These are phyloP conservation scores for Aspiorhynchus laticeps DNA, from an alignment of 2,113 vertebrate species.

Conservation along the genomic window DNA sequence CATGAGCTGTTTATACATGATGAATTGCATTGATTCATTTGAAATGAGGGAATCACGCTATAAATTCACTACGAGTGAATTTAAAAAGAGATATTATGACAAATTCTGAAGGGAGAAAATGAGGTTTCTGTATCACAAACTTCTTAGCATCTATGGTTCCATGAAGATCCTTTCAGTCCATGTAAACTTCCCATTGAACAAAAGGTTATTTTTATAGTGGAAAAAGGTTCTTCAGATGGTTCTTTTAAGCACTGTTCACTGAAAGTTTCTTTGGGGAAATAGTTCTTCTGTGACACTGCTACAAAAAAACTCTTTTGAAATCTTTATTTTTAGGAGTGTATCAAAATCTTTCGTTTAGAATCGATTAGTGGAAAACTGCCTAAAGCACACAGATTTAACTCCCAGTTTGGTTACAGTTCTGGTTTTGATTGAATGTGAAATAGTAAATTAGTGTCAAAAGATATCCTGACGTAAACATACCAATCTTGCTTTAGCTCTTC, in stretches of 20 bases:
- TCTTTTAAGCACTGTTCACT: no score
- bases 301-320: no score
- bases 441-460: not conserved
- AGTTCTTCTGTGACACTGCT: no score
- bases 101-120: not conserved
- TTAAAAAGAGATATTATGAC: not conserved
- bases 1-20: not conserved
- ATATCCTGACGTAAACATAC: conserved; percentile 30
- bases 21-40: not conserved
- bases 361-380: not conserved
- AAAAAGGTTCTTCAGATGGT: no score
- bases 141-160: not conserved
- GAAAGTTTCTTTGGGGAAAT: not conserved
- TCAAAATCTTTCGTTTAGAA: not conserved
- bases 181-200: not conserved
- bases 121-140: not conserved
- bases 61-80: not conserved
- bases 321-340: not conserved
- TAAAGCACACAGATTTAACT: not conserved
- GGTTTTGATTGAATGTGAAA: not conserved
- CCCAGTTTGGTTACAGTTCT: not conserved
- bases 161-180: no score
- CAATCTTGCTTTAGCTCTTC: not conserved
- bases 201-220: no score
- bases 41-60: not conserved